These are phyloP conservation scores for Drosophila trapezifrons DNA, from an alignment of 1,140 invertebrate genomes.

Conservation along the genomic window DNA sequence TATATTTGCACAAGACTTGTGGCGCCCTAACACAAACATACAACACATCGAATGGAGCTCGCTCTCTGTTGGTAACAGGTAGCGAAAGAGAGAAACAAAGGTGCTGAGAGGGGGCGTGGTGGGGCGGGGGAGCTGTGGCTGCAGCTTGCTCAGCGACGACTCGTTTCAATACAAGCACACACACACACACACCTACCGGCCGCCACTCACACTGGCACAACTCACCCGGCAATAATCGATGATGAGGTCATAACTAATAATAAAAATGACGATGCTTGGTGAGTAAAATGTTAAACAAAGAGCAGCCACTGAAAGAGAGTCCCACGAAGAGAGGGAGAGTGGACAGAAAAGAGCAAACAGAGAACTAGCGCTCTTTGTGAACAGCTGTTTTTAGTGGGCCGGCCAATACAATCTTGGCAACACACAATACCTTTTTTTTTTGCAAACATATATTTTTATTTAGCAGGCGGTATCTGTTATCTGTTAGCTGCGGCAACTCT, in stretches of 20 bases:
- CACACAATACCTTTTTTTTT: slow-evolving; percentile 4
- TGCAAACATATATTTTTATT: slow-evolving; percentile 21
- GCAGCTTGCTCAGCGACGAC: slow-evolving; percentile 59
- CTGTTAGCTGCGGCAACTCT: slow-evolving; percentile 49
- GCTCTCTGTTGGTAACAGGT: slow-evolving; percentile 46
- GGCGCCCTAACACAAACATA: slow-evolving; percentile 49
- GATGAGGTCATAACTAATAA: slow-evolving; percentile 84
- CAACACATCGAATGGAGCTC: neutral
- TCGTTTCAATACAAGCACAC: slow-evolving; percentile 77
- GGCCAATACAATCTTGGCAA: slow-evolving; percentile 44
- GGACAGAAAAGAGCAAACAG: slow-evolving; percentile 17
- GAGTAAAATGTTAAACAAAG: slow-evolving; percentile 53
- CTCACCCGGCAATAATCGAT: slow-evolving; percentile 80
- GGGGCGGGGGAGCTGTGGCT: slow-evolving; percentile 17
- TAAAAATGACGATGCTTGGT: slow-evolving; percentile 80
- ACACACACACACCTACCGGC: slow-evolving; percentile 7
- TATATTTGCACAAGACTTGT: slow-evolving; percentile 71
- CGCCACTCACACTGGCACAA: slow-evolving; percentile 16
- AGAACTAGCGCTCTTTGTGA: slow-evolving; percentile 3
- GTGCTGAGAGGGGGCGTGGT: slow-evolving; percentile 23
- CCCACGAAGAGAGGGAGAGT: slow-evolving; percentile 2
- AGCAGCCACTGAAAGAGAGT: slow-evolving; percentile 36
- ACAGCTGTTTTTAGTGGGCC: slow-evolving; percentile 76
- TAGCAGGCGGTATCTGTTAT: slow-evolving; percentile 27
- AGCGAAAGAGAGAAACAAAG: slow-evolving; percentile 30